A percentile compares a stretch with the other conserved stretches of the same genome.
Conservation (phyloP, 2,113 vertebrate genomes). For the Cariama cristata region DNA sequence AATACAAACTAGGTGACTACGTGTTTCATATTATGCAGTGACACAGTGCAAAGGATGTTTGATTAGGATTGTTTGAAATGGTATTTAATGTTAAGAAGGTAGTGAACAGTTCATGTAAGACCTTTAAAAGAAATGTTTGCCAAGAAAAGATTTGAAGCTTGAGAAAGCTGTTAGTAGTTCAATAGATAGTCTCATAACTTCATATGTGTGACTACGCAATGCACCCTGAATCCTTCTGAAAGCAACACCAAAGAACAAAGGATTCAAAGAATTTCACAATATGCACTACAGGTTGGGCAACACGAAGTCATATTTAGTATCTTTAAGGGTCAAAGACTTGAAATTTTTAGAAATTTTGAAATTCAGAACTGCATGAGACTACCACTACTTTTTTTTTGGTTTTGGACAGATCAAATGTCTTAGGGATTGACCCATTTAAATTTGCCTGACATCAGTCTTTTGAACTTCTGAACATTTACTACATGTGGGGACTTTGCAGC, state of each 20-base stretch:
- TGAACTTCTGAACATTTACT: background rate
- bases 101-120: background rate
- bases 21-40: background rate
- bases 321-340: background rate
- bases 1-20: background rate
- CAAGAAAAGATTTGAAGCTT: background rate
- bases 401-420: background rate
- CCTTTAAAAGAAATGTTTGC: background rate
- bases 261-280: background rate
- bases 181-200: background rate
- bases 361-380: background rate
- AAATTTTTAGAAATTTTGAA: background rate
- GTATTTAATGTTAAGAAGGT: background rate
- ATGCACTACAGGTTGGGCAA: background rate
- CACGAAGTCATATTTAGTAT: background rate
- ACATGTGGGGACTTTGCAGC: background rate
- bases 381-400: no score
- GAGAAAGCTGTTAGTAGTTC: background rate
- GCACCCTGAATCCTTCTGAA: background rate
- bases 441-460: background rate
- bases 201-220: background rate
- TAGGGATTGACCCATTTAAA: background rate
- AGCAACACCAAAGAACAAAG: background rate
- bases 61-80: background rate
- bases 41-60: background rate